Percentiles rank a stretch among this genome's conserved stretches.
phyloP scores from a whole-genome alignment of 2,797 vertebrate genomes.

The Denticeps clupeoides region DNA sequence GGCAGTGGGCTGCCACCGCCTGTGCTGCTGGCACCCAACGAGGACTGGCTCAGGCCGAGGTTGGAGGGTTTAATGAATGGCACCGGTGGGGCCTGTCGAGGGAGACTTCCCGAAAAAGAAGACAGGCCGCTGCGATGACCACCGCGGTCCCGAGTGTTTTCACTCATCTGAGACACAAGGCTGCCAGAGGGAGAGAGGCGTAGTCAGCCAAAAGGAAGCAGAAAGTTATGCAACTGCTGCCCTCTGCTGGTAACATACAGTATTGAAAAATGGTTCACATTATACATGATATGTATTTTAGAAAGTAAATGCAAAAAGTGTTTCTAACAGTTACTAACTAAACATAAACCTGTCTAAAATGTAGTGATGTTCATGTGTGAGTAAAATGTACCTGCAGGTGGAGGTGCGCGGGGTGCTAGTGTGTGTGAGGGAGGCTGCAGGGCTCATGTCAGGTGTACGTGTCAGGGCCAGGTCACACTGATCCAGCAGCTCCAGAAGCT shows the following conservation, averaged over 20 bases:
- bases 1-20: conserved; percentile 15
- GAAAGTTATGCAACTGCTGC: too few species aligned
- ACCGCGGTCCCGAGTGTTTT: conserved; percentile 24
- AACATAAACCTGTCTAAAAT: neutral
- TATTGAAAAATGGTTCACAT: too few species aligned
- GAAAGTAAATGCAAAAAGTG: too few species aligned
- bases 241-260: too few species aligned
- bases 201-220: conserved; percentile 8
- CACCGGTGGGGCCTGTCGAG: conserved; percentile 38
- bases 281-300: too few species aligned
- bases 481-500: conserved; percentile 75
- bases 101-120: conserved; percentile 38
- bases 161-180: conserved; percentile 61
- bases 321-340: too few species aligned
- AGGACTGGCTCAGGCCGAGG: conserved; percentile 36
- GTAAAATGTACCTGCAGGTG: conserved; percentile 26
- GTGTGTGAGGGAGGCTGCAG: conserved; percentile 46
- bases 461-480: conserved; percentile 75
- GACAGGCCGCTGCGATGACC: conserved; percentile 12
- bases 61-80: conserved; percentile 34
- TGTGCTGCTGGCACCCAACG: conserved; percentile 22
- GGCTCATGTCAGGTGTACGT: conserved; percentile 62
- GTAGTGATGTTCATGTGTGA: neutral
- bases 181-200: conserved; percentile 30
- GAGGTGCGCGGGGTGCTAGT: conserved; percentile 23